Base-by-base conservation (phyloP, 2,797 vertebrate species). In the Pagetopsis macropterus region DNA sequence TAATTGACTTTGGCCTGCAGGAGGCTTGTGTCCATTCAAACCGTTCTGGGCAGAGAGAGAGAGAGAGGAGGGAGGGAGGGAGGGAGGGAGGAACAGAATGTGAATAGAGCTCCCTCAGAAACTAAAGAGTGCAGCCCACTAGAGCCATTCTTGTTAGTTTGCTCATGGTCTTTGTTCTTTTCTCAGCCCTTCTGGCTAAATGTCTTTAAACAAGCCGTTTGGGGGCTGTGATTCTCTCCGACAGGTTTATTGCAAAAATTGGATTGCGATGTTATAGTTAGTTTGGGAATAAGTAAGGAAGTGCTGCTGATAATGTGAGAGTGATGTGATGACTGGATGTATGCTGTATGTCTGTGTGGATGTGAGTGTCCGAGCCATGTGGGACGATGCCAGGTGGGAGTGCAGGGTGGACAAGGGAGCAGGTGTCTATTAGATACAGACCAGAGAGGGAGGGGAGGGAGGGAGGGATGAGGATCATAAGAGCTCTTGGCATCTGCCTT, bases 1-100 rank as follows among this genome's bases (percentile, higher is more conserved):
- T 90, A 93, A 93, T 92, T 91, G 91, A 93, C 91, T 91, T 91
- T 91, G 82, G 89, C 89, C 91, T 87, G 90, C 87, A 87, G 90
- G 89, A 91, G 88, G 77, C 88, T 85, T 83, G 85, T 82, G 86
- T 86, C 86, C 89, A 84, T 92, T 92, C 88, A 91, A 68, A 83
- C 75, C 84, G 85, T 83, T 90, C 75, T 84, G 74, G 77, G 60
- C 78, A 83, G 65, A 76, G 64, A 76, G 59, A 68, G 65, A 57
- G 72, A 65, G 65, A 10, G 51, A 45, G 49, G 23, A 21, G 2
- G 23, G 21, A 0, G 2, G 19, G 19, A 21, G 21, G 67, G 72
- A 73, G 68, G 65, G 78, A 54, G 72, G 79, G 78, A 77, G 83
- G 75, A 75, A 74, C 40, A 64, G 72, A 81, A 79, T 66, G 82